Evolutionary conservation across 2,113 vertebrate genomes (phyloP).

Genomic region (Amazona guildingii): DNA sequence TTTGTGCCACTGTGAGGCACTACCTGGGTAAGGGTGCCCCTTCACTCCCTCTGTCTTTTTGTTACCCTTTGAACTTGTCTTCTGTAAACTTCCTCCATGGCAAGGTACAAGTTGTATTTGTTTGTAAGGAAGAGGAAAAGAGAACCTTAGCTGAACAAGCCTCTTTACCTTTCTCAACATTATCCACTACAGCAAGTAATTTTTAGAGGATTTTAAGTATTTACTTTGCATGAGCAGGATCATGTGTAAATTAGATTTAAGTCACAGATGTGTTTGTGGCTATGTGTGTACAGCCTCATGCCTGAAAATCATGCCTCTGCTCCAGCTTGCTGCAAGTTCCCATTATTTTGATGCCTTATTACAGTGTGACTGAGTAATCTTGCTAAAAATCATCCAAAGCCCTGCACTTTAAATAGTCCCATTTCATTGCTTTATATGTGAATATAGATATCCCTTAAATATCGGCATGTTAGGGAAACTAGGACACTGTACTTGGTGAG

Average conservation of each 20-base stretch:
- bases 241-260: background rate
- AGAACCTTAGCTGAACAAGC: background rate
- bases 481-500: background rate
- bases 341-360: background rate
- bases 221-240: background rate
- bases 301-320: background rate
- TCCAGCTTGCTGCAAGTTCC: background rate
- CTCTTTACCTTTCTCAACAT: background rate
- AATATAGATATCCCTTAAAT: background rate
- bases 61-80: background rate
- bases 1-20: background rate
- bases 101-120: background rate
- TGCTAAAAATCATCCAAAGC: background rate
- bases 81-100: background rate
- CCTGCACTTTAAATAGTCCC: background rate
- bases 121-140: background rate
- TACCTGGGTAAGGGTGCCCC: background rate
- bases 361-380: background rate
- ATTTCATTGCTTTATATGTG: background rate
- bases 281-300: background rate
- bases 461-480: background rate
- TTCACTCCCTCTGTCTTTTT: background rate
- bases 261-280: rapidly evolving
- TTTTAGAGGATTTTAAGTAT: background rate
- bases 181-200: background rate